Percentiles rank a stretch among this genome's conserved stretches.
Conservation (phyloP, 2,797 vertebrate genomes). For the Peromyscus eremicus region DNA sequence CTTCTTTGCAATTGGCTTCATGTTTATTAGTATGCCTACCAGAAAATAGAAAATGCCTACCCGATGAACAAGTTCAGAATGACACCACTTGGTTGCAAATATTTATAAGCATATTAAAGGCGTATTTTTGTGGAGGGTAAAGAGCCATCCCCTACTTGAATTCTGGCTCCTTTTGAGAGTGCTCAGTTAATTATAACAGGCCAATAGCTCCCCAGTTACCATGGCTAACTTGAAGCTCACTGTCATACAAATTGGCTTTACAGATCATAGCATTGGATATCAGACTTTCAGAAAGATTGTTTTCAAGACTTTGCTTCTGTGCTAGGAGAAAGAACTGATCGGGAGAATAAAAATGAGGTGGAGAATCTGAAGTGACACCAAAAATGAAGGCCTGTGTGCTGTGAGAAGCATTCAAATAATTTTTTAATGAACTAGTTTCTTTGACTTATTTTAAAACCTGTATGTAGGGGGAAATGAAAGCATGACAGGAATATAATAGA, state of each 20-base stretch:
- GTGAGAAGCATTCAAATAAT: constrained; percentile 79
- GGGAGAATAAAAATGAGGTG: constrained; percentile 70
- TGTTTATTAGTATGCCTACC: background rate
- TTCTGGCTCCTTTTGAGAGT: constrained; percentile 55
- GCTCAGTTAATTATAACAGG: constrained; percentile 73
- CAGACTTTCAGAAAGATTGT: constrained; percentile 60
- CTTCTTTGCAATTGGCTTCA: constrained; percentile 17
- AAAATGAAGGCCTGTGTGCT: constrained; percentile 66
- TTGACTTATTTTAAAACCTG: constrained; percentile 79
- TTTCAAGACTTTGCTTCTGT: constrained; percentile 67
- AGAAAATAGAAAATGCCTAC: background rate
- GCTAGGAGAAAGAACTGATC: constrained; percentile 32
- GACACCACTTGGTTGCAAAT: background rate
- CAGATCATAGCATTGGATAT: constrained; percentile 61
- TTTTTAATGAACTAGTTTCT: constrained; percentile 82
- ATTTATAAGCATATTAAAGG: constrained; percentile 55
- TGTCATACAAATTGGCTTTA: constrained; percentile 69
- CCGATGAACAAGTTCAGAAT: constrained; percentile 6
- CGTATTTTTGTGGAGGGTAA: constrained; percentile 38
- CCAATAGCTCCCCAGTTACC: constrained; percentile 65
- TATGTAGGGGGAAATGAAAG: constrained; percentile 63
- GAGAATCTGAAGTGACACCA: constrained; percentile 52
- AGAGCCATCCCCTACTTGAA: background rate
- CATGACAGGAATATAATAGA: constrained; percentile 75
- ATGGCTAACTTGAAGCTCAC: constrained; percentile 64